phyloP scores from a whole-genome alignment of 2,888 invertebrate genomes.

The Dolichopus griseipennis region DNA sequence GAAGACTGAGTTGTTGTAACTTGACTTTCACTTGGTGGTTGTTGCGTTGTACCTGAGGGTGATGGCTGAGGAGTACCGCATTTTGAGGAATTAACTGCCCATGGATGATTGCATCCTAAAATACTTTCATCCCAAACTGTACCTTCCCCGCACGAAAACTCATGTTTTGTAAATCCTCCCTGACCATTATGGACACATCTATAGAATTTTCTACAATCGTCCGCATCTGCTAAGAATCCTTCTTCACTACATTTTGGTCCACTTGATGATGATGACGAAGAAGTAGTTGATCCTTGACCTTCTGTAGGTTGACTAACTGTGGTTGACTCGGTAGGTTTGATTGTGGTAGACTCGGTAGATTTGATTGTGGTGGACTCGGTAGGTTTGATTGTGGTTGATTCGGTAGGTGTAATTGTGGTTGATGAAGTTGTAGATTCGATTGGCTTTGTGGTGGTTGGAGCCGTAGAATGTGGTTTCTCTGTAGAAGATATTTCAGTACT shows the following conservation, averaged over 20 bases:
- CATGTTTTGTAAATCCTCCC: slow-evolving; percentile 47
- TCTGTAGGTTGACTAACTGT: slow-evolving; percentile 7
- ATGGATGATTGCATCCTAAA: slow-evolving; percentile 51
- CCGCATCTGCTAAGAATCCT: slow-evolving; percentile 55
- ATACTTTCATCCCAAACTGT: slow-evolving; percentile 62
- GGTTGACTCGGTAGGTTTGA: slow-evolving; percentile 7
- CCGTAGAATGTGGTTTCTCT: slow-evolving; percentile 15
- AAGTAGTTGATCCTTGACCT: slow-evolving; percentile 16
- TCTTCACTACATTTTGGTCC: slow-evolving; percentile 46
- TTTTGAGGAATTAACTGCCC: slow-evolving; percentile 31
- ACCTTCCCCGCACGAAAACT: slow-evolving; percentile 56
- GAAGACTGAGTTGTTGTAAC: slow-evolving; percentile 15
- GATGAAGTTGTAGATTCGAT: slow-evolving; percentile 16
- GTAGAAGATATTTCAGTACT: slow-evolving; percentile 23
- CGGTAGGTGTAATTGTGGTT: slow-evolving; percentile 16
- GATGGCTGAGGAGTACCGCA: slow-evolving; percentile 25
- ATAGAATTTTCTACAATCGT: slow-evolving; percentile 52
- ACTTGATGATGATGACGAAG: slow-evolving; percentile 22
- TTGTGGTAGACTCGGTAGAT: slow-evolving; percentile 17
- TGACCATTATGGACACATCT: slow-evolving; percentile 49
- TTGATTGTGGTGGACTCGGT: slow-evolving; percentile 9
- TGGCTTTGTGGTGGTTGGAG: slow-evolving; percentile 12
- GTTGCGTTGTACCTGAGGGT: slow-evolving; percentile 21
- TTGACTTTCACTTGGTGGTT: slow-evolving; percentile 14
- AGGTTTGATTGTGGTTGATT: neutral